Conservation (phyloP, 2,797 vertebrate species). For the Xyrichtys novacula region DNA sequence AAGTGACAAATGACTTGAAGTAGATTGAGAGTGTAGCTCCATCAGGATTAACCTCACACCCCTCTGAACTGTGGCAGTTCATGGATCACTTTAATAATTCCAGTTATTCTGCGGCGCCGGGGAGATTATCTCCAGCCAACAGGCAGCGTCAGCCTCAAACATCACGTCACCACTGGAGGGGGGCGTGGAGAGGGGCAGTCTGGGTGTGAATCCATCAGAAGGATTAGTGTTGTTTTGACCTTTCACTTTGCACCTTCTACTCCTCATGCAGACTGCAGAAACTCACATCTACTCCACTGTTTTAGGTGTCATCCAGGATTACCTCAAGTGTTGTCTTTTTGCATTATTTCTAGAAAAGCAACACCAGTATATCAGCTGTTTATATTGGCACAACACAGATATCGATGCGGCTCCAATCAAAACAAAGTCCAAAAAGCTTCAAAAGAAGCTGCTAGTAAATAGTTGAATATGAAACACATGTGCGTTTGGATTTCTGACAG, state of each 20-base stretch:
- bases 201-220: constrained; percentile 18
- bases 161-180: constrained; percentile 60
- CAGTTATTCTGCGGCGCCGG: neutral
- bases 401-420: no score
- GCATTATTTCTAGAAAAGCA: no score
- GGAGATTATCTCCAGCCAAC: constrained; percentile 24
- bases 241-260: no score
- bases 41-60: constrained; percentile 12
- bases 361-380: no score
- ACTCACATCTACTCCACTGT: no score
- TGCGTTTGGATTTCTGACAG: constrained; percentile 10
- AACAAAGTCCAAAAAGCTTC: no score
- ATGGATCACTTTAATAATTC: constrained; percentile 27
- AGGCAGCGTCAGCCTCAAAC: constrained; percentile 17
- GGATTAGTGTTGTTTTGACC: constrained; percentile 33
- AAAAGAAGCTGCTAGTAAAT: neutral
- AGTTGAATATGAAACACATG: neutral
- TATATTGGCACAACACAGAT: no score
- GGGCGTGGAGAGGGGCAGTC: constrained; percentile 37
- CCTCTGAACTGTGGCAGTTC: constrained; percentile 3
- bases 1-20: neutral
- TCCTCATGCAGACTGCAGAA: no score
- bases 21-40: neutral
- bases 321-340: no score
- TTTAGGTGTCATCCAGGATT: no score